A percentile compares a stretch with the other conserved stretches of the same genome.
Evolutionary conservation across 2,113 vertebrate genomes (phyloP).

Genomic region (Macquaria australasica): DNA sequence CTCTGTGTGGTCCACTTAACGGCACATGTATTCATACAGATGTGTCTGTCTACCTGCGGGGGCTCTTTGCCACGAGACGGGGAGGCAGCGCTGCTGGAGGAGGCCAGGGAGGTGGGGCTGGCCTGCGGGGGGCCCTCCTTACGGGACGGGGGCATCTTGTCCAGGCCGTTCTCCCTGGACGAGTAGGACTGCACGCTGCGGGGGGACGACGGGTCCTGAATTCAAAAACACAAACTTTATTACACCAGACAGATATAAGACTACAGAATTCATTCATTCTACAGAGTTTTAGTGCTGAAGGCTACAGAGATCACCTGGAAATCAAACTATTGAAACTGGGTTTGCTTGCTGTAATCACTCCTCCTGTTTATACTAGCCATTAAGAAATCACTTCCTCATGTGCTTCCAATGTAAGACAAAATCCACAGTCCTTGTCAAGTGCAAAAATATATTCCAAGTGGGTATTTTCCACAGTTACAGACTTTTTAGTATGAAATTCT

Average conservation of each 20-base stretch:
- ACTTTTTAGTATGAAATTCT: background rate
- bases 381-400: background rate
- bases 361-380: background rate
- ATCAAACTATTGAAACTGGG: background rate
- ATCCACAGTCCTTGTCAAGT: background rate
- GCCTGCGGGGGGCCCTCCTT: slow-evolving; percentile 88
- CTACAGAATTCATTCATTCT: background rate
- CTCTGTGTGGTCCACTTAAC: background rate
- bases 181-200: slow-evolving; percentile 93
- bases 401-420: no score
- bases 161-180: slow-evolving; percentile 90
- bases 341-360: background rate
- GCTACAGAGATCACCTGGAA: background rate
- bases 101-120: slow-evolving; percentile 91
- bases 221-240: background rate
- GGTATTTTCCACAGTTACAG: background rate
- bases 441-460: background rate
- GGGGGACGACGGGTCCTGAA: slow-evolving; percentile 92
- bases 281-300: background rate
- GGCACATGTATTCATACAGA: background rate
- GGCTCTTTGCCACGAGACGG: slow-evolving; percentile 89
- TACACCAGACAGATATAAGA: background rate
- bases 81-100: slow-evolving; percentile 90
- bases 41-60: slow-evolving; percentile 73
- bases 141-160: slow-evolving; percentile 86